These are phyloP conservation scores for Enteromius trimaculatus DNA, from an alignment of 2,797 vertebrate species.

Conservation along the genomic window DNA sequence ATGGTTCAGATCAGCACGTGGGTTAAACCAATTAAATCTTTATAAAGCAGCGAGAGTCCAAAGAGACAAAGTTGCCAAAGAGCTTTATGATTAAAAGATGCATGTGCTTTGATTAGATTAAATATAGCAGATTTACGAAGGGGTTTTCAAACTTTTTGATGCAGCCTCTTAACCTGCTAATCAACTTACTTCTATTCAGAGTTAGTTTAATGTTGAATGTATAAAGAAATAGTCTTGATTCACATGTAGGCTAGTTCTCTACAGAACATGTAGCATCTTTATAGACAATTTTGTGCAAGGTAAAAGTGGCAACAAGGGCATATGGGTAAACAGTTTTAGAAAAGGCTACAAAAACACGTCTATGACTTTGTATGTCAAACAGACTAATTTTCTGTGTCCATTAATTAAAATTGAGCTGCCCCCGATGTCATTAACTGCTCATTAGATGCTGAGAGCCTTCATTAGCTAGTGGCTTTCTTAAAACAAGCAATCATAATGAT, in stretches of 20 bases:
- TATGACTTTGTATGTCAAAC: not conserved
- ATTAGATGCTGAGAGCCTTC: not conserved
- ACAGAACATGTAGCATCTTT: not conserved
- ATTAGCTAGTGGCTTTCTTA: not conserved
- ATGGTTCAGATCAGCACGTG: conserved; percentile 40
- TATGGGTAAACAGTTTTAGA: not conserved
- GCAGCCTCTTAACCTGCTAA: not conserved
- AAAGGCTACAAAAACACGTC: not conserved
- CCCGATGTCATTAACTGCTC: not conserved
- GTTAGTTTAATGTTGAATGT: not conserved
- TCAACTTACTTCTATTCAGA: not conserved
- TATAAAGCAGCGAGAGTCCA: not conserved
- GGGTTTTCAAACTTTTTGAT: not conserved
- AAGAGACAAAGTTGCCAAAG: conserved; percentile 28
- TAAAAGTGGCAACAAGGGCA: not conserved
- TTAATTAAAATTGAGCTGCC: not conserved
- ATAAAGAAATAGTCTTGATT: not conserved
- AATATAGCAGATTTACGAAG: not conserved
- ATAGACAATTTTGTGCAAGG: not conserved
- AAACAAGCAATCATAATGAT: not conserved
- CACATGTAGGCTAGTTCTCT: not conserved
- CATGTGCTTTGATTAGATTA: not conserved
- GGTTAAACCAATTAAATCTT: conserved; percentile 44
- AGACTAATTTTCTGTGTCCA: not conserved
- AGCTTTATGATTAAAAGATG: conserved; percentile 5